phyloP scores from a whole-genome alignment of 2,888 invertebrate species.

The Lamellibrachia satsuma region DNA sequence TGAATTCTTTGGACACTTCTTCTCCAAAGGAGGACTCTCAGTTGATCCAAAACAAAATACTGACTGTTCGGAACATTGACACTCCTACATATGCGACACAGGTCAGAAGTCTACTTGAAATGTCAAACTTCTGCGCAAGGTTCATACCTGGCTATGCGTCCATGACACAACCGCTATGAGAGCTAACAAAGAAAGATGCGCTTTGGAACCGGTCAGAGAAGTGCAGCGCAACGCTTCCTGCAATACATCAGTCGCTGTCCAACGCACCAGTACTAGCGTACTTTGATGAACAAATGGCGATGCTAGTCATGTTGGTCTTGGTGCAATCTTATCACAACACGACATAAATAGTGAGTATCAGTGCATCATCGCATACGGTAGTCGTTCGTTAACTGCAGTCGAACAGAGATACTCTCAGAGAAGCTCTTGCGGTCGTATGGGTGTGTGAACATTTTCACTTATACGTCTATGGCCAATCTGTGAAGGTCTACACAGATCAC shows the following conservation, averaged over 20 bases:
- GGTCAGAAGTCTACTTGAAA: slow-evolving; percentile 25
- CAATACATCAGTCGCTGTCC: slow-evolving; percentile 39
- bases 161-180: slow-evolving; percentile 41
- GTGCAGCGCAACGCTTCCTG: slow-evolving; percentile 38
- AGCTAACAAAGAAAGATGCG: slow-evolving; percentile 39
- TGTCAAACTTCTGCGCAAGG: too few relatives aligned
- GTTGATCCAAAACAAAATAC: too few relatives aligned
- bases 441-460: slow-evolving; percentile 39
- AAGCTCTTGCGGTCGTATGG: slow-evolving; percentile 44
- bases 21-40: too few relatives aligned
- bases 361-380: slow-evolving; percentile 30
- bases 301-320: slow-evolving; percentile 45
- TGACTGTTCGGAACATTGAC: too few relatives aligned
- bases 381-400: slow-evolving; percentile 41
- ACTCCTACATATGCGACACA: too few relatives aligned
- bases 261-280: slow-evolving; percentile 25
- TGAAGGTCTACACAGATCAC: slow-evolving; percentile 49
- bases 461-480: too few relatives aligned
- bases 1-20: too few relatives aligned
- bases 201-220: slow-evolving; percentile 37
- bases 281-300: slow-evolving; percentile 32
- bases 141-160: slow-evolving; percentile 20
- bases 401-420: slow-evolving; percentile 48
- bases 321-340: background rate
- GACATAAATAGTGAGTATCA: too few relatives aligned